Percentiles rank a stretch among this genome's conserved stretches.
Conservation (phyloP, 2,797 vertebrate species). For the Rhinella marina region DNA sequence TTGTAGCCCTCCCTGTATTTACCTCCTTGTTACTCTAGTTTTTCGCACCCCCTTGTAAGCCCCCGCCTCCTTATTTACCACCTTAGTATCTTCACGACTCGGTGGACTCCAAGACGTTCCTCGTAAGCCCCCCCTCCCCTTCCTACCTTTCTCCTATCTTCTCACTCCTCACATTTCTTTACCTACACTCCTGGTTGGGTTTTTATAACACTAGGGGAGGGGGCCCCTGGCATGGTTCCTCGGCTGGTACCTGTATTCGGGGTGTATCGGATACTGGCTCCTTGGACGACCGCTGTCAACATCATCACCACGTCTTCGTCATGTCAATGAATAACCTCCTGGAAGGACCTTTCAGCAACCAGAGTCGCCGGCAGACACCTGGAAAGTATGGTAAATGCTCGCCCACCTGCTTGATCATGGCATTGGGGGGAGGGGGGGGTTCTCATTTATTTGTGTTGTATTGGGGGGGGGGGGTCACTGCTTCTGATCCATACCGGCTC, state of each 20-base stretch:
- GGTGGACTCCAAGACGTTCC: neutral
- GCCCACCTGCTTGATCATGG: neutral
- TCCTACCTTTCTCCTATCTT: neutral
- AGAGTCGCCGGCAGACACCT: conserved; percentile 50
- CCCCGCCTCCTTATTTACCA: neutral
- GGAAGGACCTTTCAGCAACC: conserved; percentile 57
- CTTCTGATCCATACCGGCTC: conserved; percentile 20
- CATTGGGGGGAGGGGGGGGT: neutral
- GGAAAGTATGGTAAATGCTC: conserved; percentile 63
- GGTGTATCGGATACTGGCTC: conserved; percentile 64
- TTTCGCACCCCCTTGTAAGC: neutral
- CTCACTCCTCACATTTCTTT: neutral
- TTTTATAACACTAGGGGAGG: conserved; percentile 39
- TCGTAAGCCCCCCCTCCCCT: neutral
- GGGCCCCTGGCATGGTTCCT: conserved; percentile 52
- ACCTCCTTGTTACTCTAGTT: neutral
- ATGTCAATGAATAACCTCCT: conserved; percentile 60
- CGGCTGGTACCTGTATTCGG: conserved; percentile 56
- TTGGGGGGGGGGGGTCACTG: neutral
- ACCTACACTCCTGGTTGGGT: neutral
- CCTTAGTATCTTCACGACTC: neutral
- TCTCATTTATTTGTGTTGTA: neutral
- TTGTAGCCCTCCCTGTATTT: neutral
- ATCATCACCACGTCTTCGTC: conserved; percentile 2
- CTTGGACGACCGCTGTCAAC: conserved; percentile 67